These are phyloP conservation scores for Mimachlamys varia DNA, from an alignment of 2,888 invertebrate species.

Conservation along the genomic window DNA sequence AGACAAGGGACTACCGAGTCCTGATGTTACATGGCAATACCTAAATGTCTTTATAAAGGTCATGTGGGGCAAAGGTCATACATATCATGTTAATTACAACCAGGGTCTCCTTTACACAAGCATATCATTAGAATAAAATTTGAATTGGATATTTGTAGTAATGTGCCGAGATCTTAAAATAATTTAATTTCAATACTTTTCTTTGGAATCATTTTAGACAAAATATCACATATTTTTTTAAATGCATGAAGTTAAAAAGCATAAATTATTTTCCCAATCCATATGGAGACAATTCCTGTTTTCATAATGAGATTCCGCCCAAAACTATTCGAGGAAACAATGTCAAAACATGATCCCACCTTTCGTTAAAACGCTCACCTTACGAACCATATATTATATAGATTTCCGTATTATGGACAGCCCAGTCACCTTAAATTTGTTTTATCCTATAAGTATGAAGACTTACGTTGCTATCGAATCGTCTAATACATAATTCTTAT, in stretches of 20 bases:
- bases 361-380: neutral
- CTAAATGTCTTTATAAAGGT: neutral
- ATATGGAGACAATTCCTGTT: neutral
- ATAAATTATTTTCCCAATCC: too few species aligned
- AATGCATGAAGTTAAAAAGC: too few species aligned
- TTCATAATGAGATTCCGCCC: neutral
- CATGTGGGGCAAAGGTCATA: neutral
- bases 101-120: neutral
- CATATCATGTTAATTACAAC: slow-evolving; percentile 1
- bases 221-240: too few species aligned
- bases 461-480: neutral
- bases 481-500: neutral
- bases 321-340: neutral
- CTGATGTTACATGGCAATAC: neutral
- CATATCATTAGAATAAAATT: slow-evolving; percentile 15
- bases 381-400: neutral
- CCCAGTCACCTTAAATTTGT: neutral
- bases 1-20: neutral
- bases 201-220: neutral
- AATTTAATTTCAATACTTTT: neutral
- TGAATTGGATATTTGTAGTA: neutral
- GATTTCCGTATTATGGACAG: neutral
- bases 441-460: neutral
- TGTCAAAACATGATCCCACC: neutral
- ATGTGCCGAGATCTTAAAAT: neutral